A percentile compares a stretch with the other conserved stretches of the same genome.
phyloP scores from a whole-genome alignment of 2,113 vertebrate species.

The Lepus timidus region DNA sequence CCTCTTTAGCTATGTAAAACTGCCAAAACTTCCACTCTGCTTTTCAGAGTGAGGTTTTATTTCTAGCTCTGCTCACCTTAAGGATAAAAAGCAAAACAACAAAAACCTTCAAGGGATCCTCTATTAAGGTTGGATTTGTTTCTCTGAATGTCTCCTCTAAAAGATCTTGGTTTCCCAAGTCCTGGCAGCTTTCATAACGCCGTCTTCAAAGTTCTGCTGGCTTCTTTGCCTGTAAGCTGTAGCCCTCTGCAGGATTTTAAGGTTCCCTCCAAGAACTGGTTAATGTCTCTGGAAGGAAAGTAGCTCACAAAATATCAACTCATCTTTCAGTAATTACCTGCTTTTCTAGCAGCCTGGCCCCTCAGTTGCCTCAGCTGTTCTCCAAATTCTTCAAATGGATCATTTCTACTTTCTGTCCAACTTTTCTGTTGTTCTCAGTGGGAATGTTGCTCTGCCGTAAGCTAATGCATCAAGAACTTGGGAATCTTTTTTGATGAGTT shows the following conservation, averaged over 20 bases:
- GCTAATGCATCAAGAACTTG: conserved; percentile 40
- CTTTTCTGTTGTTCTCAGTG: conserved; percentile 49
- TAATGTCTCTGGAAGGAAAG: neutral
- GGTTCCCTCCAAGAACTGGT: conserved; percentile 11
- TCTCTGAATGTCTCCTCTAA: neutral
- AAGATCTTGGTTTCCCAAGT: neutral
- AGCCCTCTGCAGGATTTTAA: neutral
- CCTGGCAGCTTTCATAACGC: neutral
- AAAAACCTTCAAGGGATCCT: neutral
- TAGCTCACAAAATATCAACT: conserved; percentile 44
- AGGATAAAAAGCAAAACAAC: neutral
- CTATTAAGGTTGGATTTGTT: neutral
- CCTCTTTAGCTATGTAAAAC: neutral
- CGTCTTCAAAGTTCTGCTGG: neutral
- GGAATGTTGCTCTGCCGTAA: conserved; percentile 36
- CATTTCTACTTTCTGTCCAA: conserved; percentile 61
- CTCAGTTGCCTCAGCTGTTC: conserved; percentile 35
- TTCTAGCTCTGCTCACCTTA: neutral
- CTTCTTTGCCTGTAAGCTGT: neutral
- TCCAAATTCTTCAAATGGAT: conserved; percentile 48
- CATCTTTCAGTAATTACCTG: conserved; percentile 30
- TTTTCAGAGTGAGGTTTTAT: neutral
- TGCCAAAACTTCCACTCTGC: neutral
- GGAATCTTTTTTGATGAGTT: conserved; percentile 37
- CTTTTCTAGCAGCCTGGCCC: conserved; percentile 36